These are phyloP conservation scores for Rhagologus leucostigma DNA, from an alignment of 2,113 vertebrate genomes.

Conservation along the genomic window DNA sequence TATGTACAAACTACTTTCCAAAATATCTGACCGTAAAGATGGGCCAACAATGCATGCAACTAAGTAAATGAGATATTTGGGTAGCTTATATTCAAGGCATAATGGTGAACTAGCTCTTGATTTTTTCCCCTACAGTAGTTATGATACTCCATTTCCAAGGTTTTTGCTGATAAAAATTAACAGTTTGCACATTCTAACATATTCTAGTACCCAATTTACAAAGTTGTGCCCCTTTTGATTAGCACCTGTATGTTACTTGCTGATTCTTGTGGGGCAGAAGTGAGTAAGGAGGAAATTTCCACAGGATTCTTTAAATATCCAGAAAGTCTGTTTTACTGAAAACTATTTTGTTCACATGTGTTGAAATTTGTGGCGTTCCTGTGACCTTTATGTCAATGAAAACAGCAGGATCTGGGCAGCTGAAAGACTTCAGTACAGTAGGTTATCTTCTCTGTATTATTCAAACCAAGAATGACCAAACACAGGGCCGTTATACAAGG, in stretches of 20 bases:
- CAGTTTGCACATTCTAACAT: background rate
- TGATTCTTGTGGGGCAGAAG: background rate
- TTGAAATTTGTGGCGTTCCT: background rate
- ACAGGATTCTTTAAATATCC: background rate
- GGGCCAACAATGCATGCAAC: constrained; percentile 1
- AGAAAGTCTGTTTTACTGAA: background rate
- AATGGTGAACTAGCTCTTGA: background rate
- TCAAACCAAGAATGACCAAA: background rate
- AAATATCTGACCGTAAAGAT: background rate
- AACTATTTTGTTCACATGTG: background rate
- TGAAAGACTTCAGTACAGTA: background rate
- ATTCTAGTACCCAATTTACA: background rate
- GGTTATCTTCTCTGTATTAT: background rate
- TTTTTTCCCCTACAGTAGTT: background rate
- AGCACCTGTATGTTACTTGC: background rate
- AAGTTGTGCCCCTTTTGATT: background rate
- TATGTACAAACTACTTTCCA: constrained; percentile 44
- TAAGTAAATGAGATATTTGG: background rate
- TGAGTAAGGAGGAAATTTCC: background rate
- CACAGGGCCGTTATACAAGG: background rate
- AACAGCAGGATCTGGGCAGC: background rate
- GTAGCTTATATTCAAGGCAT: constrained; percentile 12
- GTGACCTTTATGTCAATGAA: background rate
- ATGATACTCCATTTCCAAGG: background rate
- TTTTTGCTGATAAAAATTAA: background rate